Evolutionary conservation across 2,797 vertebrate species (phyloP), one percentile per base, ranked within the genome.

Genomic region (Gymnoscopelus braueri): DNA sequence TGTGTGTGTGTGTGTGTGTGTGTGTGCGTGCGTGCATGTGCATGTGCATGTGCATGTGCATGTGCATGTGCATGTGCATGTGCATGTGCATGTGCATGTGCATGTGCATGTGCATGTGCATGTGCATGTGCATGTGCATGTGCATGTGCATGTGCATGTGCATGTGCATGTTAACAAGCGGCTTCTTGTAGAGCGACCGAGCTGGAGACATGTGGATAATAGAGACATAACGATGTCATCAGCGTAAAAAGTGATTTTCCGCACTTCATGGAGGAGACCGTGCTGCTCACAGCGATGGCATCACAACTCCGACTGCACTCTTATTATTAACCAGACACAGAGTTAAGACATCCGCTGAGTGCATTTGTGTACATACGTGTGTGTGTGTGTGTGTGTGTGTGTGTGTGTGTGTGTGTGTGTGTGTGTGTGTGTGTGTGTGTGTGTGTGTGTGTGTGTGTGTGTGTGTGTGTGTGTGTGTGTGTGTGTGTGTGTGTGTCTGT

Each of bases 201-300:
- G 62, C 68, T 73, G 63, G 57, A 77, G 78, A 80, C 82, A 79
- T 32, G 29, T 75, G 71, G 71, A 68, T 72, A 80, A 90, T 87
- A 84, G 66, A 74, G 86, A 85, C 83, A 84, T 90, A 90, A 89
- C 87, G 82, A 84, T 67, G 88, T 86, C 19, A 19, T 19, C 19
- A 19, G 19, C 19, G 19, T 19, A 19, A 19, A 19, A 19, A 19
- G 70, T 79, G 53, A 81, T 89, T 87, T 83, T 80, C 68, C 55
- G 60, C 71, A 60, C 65, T 86, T 84, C 74, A 85, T 4, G 26
- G 2, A 29, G 26, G 26, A 29, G 26, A 19, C 19, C 19, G 19
- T 19, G 19, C 19, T 19, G n/a, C 19, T 19, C 19, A 19, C 19
- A 19, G 19, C 19, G 19, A 19, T 19, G 19, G 19, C 19, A 19